Base-by-base conservation (phyloP, 2,113 vertebrate genomes). In the Malurus melanocephalus region DNA sequence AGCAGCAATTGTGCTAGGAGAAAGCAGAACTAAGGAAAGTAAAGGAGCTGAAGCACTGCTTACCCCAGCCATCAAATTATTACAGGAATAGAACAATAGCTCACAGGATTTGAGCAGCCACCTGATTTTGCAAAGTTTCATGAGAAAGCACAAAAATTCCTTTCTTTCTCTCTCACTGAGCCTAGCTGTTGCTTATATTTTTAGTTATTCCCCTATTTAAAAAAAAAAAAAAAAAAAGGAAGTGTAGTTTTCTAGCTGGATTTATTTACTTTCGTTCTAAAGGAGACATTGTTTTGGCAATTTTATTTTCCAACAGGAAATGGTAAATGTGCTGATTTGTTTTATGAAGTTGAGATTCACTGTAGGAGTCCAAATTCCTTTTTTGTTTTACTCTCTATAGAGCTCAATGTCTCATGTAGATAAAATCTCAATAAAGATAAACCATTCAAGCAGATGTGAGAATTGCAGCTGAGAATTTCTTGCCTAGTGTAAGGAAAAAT, bases 261-360 rank as follows among this genome's bases (percentile, higher is more conserved):
- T 87, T 93, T 94, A 85, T 93, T 94, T 94, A 51, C 42, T 91
- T 91, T 89, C 0, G 2, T 86, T 90, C 85, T 80, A 78, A 87
- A 93, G 43, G 53, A 59, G 38, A 61, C 49, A 53, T 91, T 89
- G 75, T 95, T 92, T 92, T 87, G 38, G 49, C 76, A 65, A 51
- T 80, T 91, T 75, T 72, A 24, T 83, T 89, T 91, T 93, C 80
- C 91, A 93, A 91, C 72, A 95, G 95, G 94, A 96, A 91, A 75
- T 86, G 33, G 33, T 57, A 83, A 89, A 75, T 92, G 85, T 92
- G 68, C 68, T 85, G 72, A 71, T 83, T 92, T 94, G 65, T 92
- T 91, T 94, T 92, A 95, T 80, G 56, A 64, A 71, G 87, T 75
- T 71, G 57, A 77, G 45, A 83, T 87, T 91, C 85, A 71, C 82